Evolutionary conservation across 2,113 vertebrate species (phyloP).

Genomic region (Tricholaema leucomelas): DNA sequence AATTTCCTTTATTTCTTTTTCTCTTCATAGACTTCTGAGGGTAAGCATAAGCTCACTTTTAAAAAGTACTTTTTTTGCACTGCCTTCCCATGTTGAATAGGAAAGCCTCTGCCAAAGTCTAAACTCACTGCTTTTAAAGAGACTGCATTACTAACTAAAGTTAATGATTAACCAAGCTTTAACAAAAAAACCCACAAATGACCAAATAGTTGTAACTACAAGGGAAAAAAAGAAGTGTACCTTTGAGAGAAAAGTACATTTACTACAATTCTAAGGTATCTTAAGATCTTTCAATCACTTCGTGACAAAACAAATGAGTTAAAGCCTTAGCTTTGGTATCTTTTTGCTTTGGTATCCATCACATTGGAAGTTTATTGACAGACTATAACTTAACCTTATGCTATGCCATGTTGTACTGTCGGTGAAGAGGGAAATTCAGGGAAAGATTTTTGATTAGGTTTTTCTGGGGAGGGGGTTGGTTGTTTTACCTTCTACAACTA

Average conservation of each 20-base stretch:
- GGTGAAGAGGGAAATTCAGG: background rate
- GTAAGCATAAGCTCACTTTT: background rate
- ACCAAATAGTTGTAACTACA: background rate
- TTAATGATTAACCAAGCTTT: background rate
- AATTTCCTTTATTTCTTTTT: background rate
- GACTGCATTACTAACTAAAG: too few relatives aligned
- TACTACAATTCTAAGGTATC: background rate
- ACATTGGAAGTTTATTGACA: constrained; percentile 1
- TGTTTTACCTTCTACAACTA: too few relatives aligned
- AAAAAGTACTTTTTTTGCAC: background rate
- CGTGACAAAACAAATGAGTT: constrained; percentile 8
- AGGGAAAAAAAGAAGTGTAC: background rate
- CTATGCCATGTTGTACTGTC: background rate
- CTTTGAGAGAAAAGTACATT: background rate
- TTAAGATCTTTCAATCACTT: background rate
- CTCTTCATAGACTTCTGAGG: background rate
- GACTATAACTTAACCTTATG: background rate
- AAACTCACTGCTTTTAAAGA: background rate
- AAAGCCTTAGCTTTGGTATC: background rate
- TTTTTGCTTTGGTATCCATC: background rate
- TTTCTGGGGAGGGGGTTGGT: too few relatives aligned
- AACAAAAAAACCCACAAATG: background rate
- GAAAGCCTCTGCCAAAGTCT: background rate
- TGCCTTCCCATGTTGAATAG: background rate
- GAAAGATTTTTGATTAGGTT: background rate